Evolutionary conservation across 2,888 invertebrate genomes (phyloP).

Genomic region (Lacanobia oleracea): DNA sequence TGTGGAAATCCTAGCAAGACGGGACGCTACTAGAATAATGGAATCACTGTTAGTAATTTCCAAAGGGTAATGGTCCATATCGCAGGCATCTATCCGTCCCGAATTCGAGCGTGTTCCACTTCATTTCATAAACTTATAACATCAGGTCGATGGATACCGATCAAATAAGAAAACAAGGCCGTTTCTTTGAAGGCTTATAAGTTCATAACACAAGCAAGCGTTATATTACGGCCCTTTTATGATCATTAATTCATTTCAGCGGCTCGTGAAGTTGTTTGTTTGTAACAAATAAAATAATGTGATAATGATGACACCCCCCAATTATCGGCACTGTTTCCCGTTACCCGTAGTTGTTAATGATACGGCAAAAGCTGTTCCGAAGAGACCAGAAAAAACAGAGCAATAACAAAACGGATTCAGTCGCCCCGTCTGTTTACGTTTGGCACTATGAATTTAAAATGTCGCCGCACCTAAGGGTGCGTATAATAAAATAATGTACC

Average conservation of each 20-base stretch:
- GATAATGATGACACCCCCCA: slow-evolving; percentile 11
- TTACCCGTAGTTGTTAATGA: background rate
- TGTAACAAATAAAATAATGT: slow-evolving; percentile 16
- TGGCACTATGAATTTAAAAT: slow-evolving; percentile 37
- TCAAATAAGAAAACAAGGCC: slow-evolving; percentile 4
- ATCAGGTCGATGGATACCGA: background rate
- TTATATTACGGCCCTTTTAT: background rate
- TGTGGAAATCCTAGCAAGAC: background rate
- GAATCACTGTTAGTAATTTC: slow-evolving; percentile 19
- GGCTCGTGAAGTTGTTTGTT: slow-evolving; percentile 25
- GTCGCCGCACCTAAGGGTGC: slow-evolving; percentile 11
- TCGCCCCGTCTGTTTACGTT: slow-evolving; percentile 26
- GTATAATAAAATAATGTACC: slow-evolving; percentile 33
- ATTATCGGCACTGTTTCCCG: slow-evolving; percentile 32
- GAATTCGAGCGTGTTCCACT: slow-evolving; percentile 3
- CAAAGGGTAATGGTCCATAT: slow-evolving; percentile 3
- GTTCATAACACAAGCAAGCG: background rate
- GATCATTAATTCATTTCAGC: slow-evolving; percentile 11
- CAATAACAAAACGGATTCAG: slow-evolving; percentile 34
- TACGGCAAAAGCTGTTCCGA: slow-evolving; percentile 4
- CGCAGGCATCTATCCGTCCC: background rate
- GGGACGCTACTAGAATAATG: background rate
- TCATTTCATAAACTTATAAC: slow-evolving; percentile 13
- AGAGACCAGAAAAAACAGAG: slow-evolving; percentile 2
- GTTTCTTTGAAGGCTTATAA: background rate